Evolutionary conservation across 2,888 invertebrate species (phyloP), one percentile per base, ranked within the genome.

Genomic region (Orthonevra nobilis): DNA sequence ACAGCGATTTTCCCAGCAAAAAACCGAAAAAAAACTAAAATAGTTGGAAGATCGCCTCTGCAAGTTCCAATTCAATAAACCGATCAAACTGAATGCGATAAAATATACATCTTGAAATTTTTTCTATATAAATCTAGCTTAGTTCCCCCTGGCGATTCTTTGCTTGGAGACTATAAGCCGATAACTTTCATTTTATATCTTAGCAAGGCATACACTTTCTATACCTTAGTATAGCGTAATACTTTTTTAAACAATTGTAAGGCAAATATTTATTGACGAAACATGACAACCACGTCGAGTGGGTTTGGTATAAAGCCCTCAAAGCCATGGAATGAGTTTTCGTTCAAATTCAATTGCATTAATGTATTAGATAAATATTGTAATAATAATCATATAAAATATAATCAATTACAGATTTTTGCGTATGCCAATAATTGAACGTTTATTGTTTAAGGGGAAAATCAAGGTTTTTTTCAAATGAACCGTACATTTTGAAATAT

Each of bases 361-460:
- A 70, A 63, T 69, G 72, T 77, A 66, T 66, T 77, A 64, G 40
- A 69, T 17, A 70, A 70, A 36, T 61, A 38, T 70, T 60, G 50
- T 38, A 40, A 60, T 69, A 64, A 56, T 63, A 63, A 38, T 52
- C 42, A 12, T 30, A 58, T 46, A 28, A 77, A 60, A 70, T 77
- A 77, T 72, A 72, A 30, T 63, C 70, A 46, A 69, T 61, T 70
- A 44, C 42, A 60, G 28, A 42, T 40, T 32, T 50, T 42, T 64
- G 46, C 52, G 52, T 77, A 64, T 72, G 77, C 77, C 64, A 66
- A 48, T 60, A 26, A 54, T 0, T 1, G 3, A 9, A 19, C 23
- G 23, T 52, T 64, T 52, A n/a, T 26, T 32, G 0, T 50, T 50
- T 23, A 23, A 23, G 5, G n/a, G n/a, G n/a, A n/a, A n/a, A n/a